Evolutionary conservation across 2,113 vertebrate genomes (phyloP), one percentile per base, ranked within the genome.

Genomic region (Lynx canadensis): DNA sequence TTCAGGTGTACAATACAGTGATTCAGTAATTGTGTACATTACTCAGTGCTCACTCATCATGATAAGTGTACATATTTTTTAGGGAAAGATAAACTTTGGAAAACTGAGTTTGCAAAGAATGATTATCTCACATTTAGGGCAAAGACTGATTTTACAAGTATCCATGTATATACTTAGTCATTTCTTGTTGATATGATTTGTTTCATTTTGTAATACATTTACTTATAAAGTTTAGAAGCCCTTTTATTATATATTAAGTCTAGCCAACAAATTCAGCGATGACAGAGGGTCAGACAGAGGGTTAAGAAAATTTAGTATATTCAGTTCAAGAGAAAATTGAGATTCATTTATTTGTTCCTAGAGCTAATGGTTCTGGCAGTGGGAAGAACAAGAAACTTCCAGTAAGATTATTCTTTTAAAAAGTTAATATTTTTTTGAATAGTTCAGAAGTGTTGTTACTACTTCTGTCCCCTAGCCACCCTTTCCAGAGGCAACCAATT

Each of bases 371-470:
- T 84, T 80, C 25, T 89, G 11, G 45, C 79, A 55, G 33, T 23
- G 15, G 65, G 71, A 92, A 96, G 23, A 94, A 85, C 19, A 92
- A 50, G 15, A 88, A 76, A 18, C 38, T 92, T 66, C 48, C 14
- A 50, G 19, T 88, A 65, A 65, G 65, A 23, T 55, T 88, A 41
- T 80, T 86, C 27, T 79, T 86, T 87, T 94, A 33, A 45, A 87
- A 82, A 63, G n/a, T 86, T 96, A 90, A 7, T 93, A 8, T 36
- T 96, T 84, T 84, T 89, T 68, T 73, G 10, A 80, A 10, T 93
- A 80, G 27, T 81, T 85, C 45, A 50, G 78, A 90, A 60, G 48
- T 65, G 73, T 81, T 27, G 16, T 65, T 91, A 91, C n/a, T 63
- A 13, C 1, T 78, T 41, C n/a, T 89, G 78, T 71, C 14, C 0